Evolutionary conservation across 1,140 invertebrate genomes (phyloP).

Genomic region (Cotesia chilonis): DNA sequence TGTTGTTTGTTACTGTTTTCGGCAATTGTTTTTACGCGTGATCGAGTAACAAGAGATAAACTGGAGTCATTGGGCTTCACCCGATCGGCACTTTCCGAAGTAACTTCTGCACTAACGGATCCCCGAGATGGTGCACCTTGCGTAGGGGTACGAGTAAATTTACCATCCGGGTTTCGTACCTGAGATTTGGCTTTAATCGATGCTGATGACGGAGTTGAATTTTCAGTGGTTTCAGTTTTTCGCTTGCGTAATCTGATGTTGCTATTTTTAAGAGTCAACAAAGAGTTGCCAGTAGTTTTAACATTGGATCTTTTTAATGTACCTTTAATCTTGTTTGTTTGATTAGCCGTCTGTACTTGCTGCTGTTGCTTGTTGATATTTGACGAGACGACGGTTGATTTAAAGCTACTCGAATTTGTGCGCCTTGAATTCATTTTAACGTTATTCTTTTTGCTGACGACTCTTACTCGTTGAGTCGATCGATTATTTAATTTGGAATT

Average conservation of each 20-base stretch:
- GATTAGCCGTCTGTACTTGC: constrained; percentile 2
- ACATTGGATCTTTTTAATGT: constrained; percentile 8
- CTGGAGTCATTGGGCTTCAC: constrained; percentile 4
- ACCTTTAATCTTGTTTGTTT: constrained; percentile 8
- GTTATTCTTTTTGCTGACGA: constrained; percentile 52
- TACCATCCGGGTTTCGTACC: constrained; percentile 55
- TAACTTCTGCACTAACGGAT: constrained; percentile 28
- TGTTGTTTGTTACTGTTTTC: constrained; percentile 21
- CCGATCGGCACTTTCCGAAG: constrained; percentile 5
- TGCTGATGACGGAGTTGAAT: constrained; percentile 48
- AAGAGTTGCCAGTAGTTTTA: background rate
- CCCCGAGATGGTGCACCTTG: constrained; percentile 31
- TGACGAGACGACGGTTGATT: background rate
- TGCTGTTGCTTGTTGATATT: constrained; percentile 2
- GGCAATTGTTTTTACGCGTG: constrained; percentile 36
- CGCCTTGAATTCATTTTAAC: constrained; percentile 45
- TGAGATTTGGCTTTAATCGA: constrained; percentile 54
- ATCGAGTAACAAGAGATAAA: constrained; percentile 28
- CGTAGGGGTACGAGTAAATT: constrained; percentile 50
- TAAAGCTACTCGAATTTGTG: background rate
- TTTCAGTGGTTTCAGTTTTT: constrained; percentile 44
- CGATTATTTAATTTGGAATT: constrained; percentile 30
- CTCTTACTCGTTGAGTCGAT: constrained; percentile 41
- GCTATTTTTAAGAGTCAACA: background rate
- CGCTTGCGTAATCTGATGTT: constrained; percentile 33